phyloP scores from a whole-genome alignment of 30 jellyfish, hydroid and myxozoan species.

The Clytia hemisphaerica region DNA sequence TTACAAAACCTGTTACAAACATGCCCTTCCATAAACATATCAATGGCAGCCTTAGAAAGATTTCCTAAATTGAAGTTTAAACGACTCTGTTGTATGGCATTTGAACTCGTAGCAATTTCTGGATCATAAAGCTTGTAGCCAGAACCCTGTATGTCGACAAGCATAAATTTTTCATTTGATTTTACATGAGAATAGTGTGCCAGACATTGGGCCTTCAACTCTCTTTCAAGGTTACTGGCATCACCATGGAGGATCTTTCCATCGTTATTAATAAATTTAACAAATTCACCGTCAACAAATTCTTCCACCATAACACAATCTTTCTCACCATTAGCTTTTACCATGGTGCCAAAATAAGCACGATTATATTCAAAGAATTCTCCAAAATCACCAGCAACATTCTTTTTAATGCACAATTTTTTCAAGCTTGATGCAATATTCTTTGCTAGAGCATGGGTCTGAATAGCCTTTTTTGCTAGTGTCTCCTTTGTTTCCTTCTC shows the following conservation, averaged over 20 bases:
- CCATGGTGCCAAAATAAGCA: conserved; percentile 1
- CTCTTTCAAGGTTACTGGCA: conserved; percentile 1
- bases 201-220: conserved; percentile 15
- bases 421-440: conserved; percentile 17
- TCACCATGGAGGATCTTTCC: conserved; percentile 18
- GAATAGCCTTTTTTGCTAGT: conserved; percentile 29
- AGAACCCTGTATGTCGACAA: conserved; percentile 31
- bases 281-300: conserved; percentile 29
- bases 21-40: conserved; percentile 7
- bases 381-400: conserved; percentile 4
- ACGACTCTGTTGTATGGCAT: not conserved
- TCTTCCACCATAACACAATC: conserved; percentile 35
- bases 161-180: conserved; percentile 12
- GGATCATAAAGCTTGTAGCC: conserved; percentile 28
- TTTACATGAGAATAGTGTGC: conserved; percentile 22
- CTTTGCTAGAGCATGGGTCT: conserved; percentile 25
- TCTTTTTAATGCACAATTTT: not conserved
- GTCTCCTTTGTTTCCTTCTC: conserved; percentile 14
- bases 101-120: conserved; percentile 27
- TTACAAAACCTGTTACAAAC: too few relatives aligned
- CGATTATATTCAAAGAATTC: not conserved
- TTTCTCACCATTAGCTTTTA: not conserved
- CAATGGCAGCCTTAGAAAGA: conserved; percentile 1
- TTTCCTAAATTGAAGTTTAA: conserved; percentile 30
- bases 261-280: too few relatives aligned